Percentiles rank a stretch among this genome's conserved stretches.
Evolutionary conservation across 1,140 invertebrate genomes (phyloP).

Genomic region (Akabosia matsudoensis): DNA sequence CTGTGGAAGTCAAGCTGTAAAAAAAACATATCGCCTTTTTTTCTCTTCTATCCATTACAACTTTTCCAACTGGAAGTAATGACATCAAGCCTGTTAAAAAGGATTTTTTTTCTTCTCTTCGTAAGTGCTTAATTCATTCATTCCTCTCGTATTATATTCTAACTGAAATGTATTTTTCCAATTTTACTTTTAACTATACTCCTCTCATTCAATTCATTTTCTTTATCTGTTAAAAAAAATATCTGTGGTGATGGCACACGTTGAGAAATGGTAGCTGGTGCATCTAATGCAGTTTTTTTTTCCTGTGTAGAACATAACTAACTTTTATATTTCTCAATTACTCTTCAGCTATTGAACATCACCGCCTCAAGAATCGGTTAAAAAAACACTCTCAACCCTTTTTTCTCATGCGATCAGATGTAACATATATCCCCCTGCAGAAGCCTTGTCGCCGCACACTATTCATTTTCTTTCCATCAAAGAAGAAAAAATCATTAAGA

Average conservation of each 20-base stretch:
- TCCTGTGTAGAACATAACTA: neutral
- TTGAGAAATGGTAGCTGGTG: neutral
- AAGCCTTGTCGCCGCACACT: too few relatives aligned
- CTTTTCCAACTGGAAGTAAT: constrained; percentile 16
- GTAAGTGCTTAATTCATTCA: neutral
- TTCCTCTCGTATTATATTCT: neutral
- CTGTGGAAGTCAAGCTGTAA: too few relatives aligned
- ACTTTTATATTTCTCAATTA: neutral
- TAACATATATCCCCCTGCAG: too few relatives aligned
- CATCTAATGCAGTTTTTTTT: neutral
- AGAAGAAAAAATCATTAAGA: constrained; percentile 24
- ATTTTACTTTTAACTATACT: neutral
- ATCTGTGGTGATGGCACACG: neutral
- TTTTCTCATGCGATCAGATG: neutral
- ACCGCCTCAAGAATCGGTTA: neutral
- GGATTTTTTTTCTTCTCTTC: constrained; percentile 11
- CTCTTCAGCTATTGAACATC: neutral
- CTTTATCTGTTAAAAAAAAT: neutral
- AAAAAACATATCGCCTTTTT: neutral
- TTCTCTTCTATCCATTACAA: neutral
- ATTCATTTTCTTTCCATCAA: constrained; percentile 15
- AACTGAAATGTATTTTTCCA: neutral
- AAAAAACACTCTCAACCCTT: neutral
- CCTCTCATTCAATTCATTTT: neutral
- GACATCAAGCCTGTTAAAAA: constrained; percentile 11